Base-by-base conservation (phyloP, 1,140 invertebrate species). In the Aradophagus sp. region DNA sequence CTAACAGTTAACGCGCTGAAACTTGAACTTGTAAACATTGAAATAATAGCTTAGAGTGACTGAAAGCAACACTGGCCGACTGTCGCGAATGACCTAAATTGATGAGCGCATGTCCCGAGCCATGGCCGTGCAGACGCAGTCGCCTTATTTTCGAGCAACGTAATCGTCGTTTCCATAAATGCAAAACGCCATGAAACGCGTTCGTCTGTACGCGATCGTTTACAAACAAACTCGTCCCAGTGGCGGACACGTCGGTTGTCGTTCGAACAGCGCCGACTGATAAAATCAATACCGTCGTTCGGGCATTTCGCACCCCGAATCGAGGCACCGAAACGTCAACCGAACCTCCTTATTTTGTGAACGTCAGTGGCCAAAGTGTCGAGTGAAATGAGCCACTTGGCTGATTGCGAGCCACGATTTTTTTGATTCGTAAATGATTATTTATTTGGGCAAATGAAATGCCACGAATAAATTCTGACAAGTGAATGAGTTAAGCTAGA, bases 21-120 rank as follows among this genome's bases (percentile, higher is more conserved):
- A 53, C 47, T 50, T 61, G 58, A 53, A 55, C 27, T 63, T 52
- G 47, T 38, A 38, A 53, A 45, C 34, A 39, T 34, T 5, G 12
- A 19, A 42, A 34, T 41, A 17, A 29, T 31, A 19, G 13, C 19
- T 44, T 47, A 34, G 31, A 38, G 31, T 39, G 20, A 23, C 35
- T 36, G 15, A 44, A 14, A 10, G 16, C 2, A 50, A 41, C 39
- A 38, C 48, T 32, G 41, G 59, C 48, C 34, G 14, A 29, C 1
- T 39, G 42, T 17, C 48, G 42, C 20, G 53, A 58, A 63, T 79
- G 77, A 79, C 77, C 77, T 50, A 79, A 63, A 78, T 79, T 58
- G 39, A 31, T 35, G 42, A 58, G 70, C 68, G 34, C 38, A 70
- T 77, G 77, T 75, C 42, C 32, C 42, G 31, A 70, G 50, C 50